Base-by-base conservation (phyloP, 1,140 invertebrate species). In the Conus betulinus region DNA sequence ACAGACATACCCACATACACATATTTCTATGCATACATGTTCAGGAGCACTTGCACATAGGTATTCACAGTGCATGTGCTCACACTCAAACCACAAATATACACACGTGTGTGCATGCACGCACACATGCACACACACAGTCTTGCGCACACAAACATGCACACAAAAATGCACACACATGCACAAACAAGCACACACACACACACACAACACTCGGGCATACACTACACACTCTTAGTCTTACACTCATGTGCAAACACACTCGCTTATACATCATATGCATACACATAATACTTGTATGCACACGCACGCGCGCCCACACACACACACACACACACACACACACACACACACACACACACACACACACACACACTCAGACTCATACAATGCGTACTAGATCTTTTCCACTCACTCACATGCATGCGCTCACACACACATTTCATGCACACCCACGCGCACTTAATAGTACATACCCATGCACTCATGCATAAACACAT, bases 211-310 rank as follows among this genome's bases (percentile, higher is more conserved):
- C 55, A 63, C 83, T n/a, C 60, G n/a, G 17, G 2, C 83, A 84
- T 53, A 63, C 83, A 63, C 83, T n/a, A 63, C 83, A 63, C 83
- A 63, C 74, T 71, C 51, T 67, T 83, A 90, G 52, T 57, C 83
- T n/a, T 53, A 63, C 53, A 63, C 83, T n/a, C 83, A 27, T 8
- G 8, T n/a, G 8, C n/a, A 74, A 17, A 7, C n/a, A 74, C 71
- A 74, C 71, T 8, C n/a, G 23, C 17, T 11, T 20, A 20, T 20
- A 63, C 60, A 63, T 11, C 60, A 20, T 39, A n/a, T 7, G 2
- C 82, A n/a, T 39, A n/a, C 51, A 23, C 82, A n/a, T 5, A 39
- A 39, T 39, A 3, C 39, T 39, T 39, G 39, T 39, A 3, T 39
- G 39, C 39, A 39, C 39, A 3, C 39, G 39, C 11, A 20, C 76